Base-by-base conservation (phyloP, 2,888 invertebrate genomes). In the Arctia plantaginis region DNA sequence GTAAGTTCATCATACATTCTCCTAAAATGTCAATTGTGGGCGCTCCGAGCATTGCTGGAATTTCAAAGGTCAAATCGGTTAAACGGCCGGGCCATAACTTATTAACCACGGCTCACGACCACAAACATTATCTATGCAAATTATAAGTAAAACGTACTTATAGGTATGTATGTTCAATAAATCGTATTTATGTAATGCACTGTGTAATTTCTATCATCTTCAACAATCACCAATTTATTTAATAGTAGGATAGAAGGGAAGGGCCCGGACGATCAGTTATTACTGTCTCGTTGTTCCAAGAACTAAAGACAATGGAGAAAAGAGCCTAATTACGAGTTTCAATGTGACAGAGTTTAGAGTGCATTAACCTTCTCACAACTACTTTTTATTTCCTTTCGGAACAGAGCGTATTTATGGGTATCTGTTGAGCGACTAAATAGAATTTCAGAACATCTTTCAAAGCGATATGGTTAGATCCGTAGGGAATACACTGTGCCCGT, bases 291-390 rank as follows among this genome's bases (percentile, higher is more conserved):
- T 83, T 82, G 87, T 90, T 92, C 91, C 78, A 80, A 88, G 91
- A 91, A 90, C 86, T 76, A 82, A 90, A 87, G 88, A 93, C 91
- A 92, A 93, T 92, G 91, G 89, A 89, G 82, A 88, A 88, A 91
- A 92, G 89, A 82, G 84, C 85, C 87, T 91, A 93, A 92, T 93
- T 91, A 92, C 87, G 83, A 86, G 82, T 87, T 86, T 86, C 87
- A 84, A 87, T 84, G 83, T 83, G 84, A 83, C 65, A 73, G 80
- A 87, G 87, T 86, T 88, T 82, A 88, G 81, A 85, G 93, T 90
- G 90, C 90, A 86, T 82, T 85, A 80, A 82, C 82, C 83, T 85
- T 78, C 55, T 75, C n/a, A 44, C n/a, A 6, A 8, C n/a, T 44
- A 23, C 18, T 44, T 62, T 30, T 62, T 30, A 27, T 18, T 30